A percentile compares a stretch with the other conserved stretches of the same genome.
Evolutionary conservation across 2,113 vertebrate genomes (phyloP).

Genomic region (Orycteropus afer): DNA sequence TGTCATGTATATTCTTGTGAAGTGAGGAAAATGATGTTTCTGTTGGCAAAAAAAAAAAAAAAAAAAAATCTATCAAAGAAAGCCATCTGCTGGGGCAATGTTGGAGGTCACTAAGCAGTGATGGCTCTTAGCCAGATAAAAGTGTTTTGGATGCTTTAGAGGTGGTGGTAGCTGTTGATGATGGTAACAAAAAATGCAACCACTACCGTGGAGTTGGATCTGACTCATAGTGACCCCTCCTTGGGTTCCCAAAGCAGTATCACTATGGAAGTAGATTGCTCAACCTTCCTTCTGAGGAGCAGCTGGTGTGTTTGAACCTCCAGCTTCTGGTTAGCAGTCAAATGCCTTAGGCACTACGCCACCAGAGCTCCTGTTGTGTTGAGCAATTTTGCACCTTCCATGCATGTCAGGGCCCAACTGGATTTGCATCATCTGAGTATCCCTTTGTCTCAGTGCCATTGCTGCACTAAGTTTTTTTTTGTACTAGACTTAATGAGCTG

Average conservation of each 20-base stretch:
- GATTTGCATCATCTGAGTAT: fast-evolving
- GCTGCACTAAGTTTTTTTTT: not conserved
- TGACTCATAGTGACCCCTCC: no score
- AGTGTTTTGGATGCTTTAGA: fast-evolving
- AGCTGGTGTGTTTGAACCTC: no score
- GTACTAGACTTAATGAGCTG: not conserved
- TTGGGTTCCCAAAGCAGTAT: no score
- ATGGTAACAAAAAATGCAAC: no score
- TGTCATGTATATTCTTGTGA: not conserved
- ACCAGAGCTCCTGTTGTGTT: no score
- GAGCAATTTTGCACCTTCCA: fast-evolving
- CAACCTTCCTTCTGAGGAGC: no score
- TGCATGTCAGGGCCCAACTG: not conserved
- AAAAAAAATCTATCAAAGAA: not conserved
- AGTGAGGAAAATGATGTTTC: not conserved
- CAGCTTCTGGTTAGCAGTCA: no score
- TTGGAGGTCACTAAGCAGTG: not conserved
- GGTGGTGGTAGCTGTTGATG: fast-evolving
- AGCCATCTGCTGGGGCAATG: not conserved
- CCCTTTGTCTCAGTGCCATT: fast-evolving
- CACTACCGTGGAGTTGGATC: no score
- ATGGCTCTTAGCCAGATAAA: not conserved
- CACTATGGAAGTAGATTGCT: no score
- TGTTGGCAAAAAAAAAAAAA: not conserved
- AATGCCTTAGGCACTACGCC: no score